A percentile compares a stretch with the other conserved stretches of the same genome.
Conservation (phyloP, 2,888 invertebrate species). For the Apomyelois bistriatella region DNA sequence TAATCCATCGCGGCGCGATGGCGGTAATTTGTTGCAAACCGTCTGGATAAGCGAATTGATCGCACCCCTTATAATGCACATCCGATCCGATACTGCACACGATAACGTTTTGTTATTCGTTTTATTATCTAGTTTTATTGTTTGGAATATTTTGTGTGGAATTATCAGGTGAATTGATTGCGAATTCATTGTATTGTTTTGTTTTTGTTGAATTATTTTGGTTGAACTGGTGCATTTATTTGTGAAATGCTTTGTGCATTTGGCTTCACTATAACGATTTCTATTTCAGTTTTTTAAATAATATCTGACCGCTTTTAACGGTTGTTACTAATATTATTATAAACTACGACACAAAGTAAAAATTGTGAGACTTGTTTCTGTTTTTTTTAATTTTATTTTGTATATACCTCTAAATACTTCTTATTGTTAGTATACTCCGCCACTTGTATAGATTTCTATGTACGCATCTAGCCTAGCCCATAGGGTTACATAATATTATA, state of each 20-base stretch:
- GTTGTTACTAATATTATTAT: too few species aligned
- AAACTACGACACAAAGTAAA: too few species aligned
- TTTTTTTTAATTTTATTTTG: too few species aligned
- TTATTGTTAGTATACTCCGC: too few species aligned
- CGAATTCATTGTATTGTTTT: constrained; percentile 4
- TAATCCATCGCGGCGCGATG: constrained; percentile 68
- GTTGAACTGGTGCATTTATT: not conserved
- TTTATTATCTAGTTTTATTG: constrained; percentile 20
- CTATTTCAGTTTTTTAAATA: not conserved
- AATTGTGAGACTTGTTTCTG: too few species aligned
- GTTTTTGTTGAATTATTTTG: not conserved
- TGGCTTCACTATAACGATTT: too few species aligned
- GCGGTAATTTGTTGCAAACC: constrained; percentile 74
- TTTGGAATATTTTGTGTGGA: constrained; percentile 13
- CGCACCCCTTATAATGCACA: constrained; percentile 59
- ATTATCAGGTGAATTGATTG: constrained; percentile 10
- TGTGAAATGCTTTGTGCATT: not conserved
- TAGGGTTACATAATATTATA: too few species aligned
- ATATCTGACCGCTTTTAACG: too few species aligned
- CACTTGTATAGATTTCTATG: too few species aligned
- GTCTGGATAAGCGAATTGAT: constrained; percentile 74
- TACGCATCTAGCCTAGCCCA: too few species aligned
- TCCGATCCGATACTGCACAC: constrained; percentile 51
- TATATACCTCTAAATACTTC: too few species aligned
- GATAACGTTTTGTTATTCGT: constrained; percentile 20